phyloP scores from a whole-genome alignment of 1,140 invertebrate species.

The Gonioctena quinquepunctata region DNA sequence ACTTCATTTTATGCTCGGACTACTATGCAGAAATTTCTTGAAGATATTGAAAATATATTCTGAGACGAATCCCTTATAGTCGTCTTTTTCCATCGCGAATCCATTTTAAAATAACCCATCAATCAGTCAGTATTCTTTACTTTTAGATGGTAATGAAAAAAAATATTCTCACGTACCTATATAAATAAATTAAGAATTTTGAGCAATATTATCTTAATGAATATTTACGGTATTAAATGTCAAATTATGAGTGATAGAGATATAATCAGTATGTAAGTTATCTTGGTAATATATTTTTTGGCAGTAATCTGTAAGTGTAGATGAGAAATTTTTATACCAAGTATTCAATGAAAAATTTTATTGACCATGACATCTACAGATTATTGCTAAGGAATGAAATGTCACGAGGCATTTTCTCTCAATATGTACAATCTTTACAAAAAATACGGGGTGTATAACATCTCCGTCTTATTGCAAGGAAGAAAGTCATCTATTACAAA shows the following conservation, averaged over 20 bases:
- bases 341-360: neutral
- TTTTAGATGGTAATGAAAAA: slow-evolving; percentile 16
- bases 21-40: no score
- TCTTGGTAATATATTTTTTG: neutral
- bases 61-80: no score
- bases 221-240: slow-evolving; percentile 51
- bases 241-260: slow-evolving; percentile 54
- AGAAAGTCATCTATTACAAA: neutral
- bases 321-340: neutral
- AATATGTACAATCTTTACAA: slow-evolving; percentile 11
- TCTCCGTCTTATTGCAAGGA: neutral
- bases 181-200: slow-evolving; percentile 42
- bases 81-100: no score
- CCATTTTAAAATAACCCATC: neutral
- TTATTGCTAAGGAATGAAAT: neutral
- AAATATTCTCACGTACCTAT: slow-evolving; percentile 14
- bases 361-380: neutral
- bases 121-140: slow-evolving; percentile 2
- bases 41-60: no score
- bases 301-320: neutral
- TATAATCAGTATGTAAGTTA: slow-evolving; percentile 11
- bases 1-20: no score
- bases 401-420: neutral
- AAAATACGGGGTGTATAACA: neutral
- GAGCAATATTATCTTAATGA: slow-evolving; percentile 53